Evolutionary conservation across 2,888 invertebrate genomes (phyloP), one percentile per base, ranked within the genome.

Genomic region (Caenorhabditis wallacei): DNA sequence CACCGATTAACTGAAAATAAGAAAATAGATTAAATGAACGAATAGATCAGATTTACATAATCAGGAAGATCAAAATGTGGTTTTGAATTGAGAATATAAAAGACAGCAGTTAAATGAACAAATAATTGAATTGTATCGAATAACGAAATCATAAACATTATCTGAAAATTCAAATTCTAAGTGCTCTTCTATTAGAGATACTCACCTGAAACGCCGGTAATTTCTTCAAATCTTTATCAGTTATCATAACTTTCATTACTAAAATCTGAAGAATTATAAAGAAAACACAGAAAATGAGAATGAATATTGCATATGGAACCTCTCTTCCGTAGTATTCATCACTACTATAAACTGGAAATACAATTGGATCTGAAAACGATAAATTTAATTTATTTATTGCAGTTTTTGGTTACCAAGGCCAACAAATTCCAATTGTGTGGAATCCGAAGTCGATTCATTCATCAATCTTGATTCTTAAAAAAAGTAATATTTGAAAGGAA

Each of bases 111-210:
- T 22, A 86, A 68, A 46, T 86, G 86, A 24, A 86, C 70, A 48
- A 79, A 64, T 18, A 86, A 48, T 59, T 86, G 86, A 35, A 86
- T 72, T 2, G 80, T 82, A 48, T 86, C 86, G 10, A 83, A 72
- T 2, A 86, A 46, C 4, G 84, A 84, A 2, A 86, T 83, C 61
- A 81, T 71, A 30, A 85, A 76, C 84, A 86, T 86, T 16, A 86
- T 84, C 75, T 83, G 82, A 59, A 84, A 68, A 13, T 37, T 48
- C 7, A 7, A 40, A 37, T 24, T 11, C 2, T 18, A 18, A 11
- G 13, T 13, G 10, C 40, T 13, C 40, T 40, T 40, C 13, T 10
- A 40, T 13, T 40, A 13, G 13, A 40, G 40, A 13, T 1, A 43
- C 59, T 26, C 18, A 76, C 82, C 40, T 82, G 76, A 24, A 79